Conservation (phyloP, 2,888 invertebrate species). For the Norana najaformis region DNA sequence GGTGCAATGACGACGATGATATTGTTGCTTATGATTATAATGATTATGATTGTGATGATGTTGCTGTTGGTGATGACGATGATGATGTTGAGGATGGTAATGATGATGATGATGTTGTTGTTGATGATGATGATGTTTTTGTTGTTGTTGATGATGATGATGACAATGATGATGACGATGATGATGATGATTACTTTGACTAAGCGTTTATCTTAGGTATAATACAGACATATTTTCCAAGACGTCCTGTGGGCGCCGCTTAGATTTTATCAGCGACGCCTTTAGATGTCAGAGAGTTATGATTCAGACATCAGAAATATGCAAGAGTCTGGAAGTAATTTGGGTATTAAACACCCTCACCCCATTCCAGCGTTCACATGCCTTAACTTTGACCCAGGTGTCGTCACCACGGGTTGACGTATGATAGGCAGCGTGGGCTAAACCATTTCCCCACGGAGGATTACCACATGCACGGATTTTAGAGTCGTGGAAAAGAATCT, state of each 20-base stretch:
- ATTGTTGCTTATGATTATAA: too few species aligned
- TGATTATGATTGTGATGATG: neutral
- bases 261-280: neutral
- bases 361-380: neutral
- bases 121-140: neutral
- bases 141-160: neutral
- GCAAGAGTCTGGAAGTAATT: neutral
- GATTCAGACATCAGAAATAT: neutral
- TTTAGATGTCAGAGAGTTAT: neutral
- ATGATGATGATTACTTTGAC: too few species aligned
- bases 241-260: neutral
- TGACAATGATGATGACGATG: too few species aligned
- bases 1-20: too few species aligned
- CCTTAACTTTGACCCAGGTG: neutral
- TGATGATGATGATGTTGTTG: too few species aligned
- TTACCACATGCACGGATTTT: too few species aligned
- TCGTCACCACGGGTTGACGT: neutral
- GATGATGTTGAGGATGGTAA: too few species aligned
- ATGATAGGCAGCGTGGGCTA: neutral
- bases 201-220: too few species aligned
- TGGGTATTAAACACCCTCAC: neutral
- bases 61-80: too few species aligned
- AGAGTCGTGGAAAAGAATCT: too few species aligned
- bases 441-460: too few species aligned
- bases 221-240: neutral